Conservation (phyloP, 2,888 invertebrate species). For the Epinotia brunnichana region DNA sequence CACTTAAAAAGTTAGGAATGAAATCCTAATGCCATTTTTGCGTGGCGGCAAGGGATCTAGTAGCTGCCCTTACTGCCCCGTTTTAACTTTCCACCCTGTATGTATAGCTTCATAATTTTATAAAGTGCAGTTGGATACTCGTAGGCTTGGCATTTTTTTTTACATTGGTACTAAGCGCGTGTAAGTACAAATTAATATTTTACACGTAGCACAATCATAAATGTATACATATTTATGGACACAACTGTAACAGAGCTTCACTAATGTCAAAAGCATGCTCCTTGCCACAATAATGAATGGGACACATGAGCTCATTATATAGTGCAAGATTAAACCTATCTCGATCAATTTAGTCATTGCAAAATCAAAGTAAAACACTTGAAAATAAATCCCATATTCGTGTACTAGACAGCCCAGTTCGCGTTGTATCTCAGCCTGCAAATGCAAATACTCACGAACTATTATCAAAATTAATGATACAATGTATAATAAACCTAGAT, state of each 20-base stretch:
- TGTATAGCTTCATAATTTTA: too few species aligned
- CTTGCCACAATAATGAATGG: not conserved
- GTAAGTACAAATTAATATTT: too few species aligned
- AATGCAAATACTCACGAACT: not conserved
- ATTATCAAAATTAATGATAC: not conserved
- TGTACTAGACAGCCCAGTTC: not conserved
- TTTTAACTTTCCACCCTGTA: too few species aligned
- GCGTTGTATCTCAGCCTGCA: slow-evolving; percentile 5
- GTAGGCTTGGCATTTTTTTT: too few species aligned
- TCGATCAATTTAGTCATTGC: not conserved
- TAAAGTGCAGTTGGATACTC: too few species aligned
- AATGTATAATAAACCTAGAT: not conserved
- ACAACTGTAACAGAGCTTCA: not conserved
- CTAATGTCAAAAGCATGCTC: slow-evolving; percentile 13
- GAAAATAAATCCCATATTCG: not conserved
- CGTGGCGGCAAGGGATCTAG: too few species aligned
- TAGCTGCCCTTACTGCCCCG: too few species aligned
- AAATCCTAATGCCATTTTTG: too few species aligned
- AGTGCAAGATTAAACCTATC: not conserved
- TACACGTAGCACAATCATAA: not conserved
- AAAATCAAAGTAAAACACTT: not conserved
- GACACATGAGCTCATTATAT: not conserved
- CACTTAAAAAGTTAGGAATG: too few species aligned
- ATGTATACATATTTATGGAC: not conserved
- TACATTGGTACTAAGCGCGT: too few species aligned